phyloP scores from a whole-genome alignment of 1,140 invertebrate genomes.

The Pogonomyrmex californicus region DNA sequence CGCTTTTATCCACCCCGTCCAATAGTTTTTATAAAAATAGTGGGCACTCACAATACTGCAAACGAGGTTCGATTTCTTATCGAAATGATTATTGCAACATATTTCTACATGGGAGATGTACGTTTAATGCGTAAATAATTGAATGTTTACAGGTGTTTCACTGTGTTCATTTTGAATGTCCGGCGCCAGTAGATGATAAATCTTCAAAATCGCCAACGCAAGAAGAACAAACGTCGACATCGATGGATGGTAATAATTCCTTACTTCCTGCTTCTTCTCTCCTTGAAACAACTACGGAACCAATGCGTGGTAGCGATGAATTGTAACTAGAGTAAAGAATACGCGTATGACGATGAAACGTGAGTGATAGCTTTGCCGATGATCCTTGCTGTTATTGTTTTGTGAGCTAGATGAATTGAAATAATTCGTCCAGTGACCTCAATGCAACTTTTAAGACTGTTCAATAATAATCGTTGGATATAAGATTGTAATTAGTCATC shows the following conservation, averaged over 20 bases:
- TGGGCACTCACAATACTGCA: slow-evolving; percentile 98
- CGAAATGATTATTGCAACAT: not conserved
- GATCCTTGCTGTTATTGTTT: slow-evolving; percentile 32
- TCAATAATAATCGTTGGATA: slow-evolving; percentile 36
- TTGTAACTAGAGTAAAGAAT: slow-evolving; percentile 40
- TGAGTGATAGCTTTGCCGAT: slow-evolving; percentile 15
- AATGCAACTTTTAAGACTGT: slow-evolving; percentile 56
- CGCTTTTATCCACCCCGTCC: slow-evolving; percentile 92
- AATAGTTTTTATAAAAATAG: slow-evolving; percentile 97
- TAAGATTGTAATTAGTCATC: slow-evolving; percentile 32
- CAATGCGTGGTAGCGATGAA: slow-evolving; percentile 81
- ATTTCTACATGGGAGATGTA: not conserved
- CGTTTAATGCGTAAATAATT: not conserved
- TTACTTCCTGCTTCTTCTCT: slow-evolving; percentile 47
- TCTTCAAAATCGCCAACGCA: slow-evolving; percentile 73
- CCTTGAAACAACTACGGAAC: slow-evolving; percentile 81
- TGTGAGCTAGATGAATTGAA: slow-evolving; percentile 27
- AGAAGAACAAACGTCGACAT: slow-evolving; percentile 66
- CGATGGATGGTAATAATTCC: slow-evolving; percentile 23
- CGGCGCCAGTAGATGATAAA: slow-evolving; percentile 89
- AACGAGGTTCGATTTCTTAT: slow-evolving; percentile 95
- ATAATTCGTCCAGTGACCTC: slow-evolving; percentile 40
- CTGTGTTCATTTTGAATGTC: slow-evolving; percentile 99
- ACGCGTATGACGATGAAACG: not conserved
- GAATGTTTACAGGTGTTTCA: slow-evolving; percentile 94